Conservation (phyloP, 2,113 vertebrate genomes). For the Gracilinanus agilis region DNA sequence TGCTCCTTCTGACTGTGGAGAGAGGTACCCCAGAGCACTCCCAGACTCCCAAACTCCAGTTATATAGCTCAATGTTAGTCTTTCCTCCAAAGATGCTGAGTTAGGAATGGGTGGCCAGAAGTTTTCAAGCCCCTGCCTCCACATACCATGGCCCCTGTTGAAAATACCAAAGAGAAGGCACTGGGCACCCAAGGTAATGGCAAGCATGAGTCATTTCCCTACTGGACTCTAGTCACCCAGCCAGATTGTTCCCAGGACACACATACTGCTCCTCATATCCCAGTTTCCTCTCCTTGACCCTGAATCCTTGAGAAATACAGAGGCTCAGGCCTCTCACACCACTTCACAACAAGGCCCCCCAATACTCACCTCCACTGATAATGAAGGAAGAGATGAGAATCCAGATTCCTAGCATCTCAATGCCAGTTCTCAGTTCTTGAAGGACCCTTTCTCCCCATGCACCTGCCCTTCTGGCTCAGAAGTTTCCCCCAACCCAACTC, state of each 20-base stretch:
- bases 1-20: not conserved
- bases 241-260: not conserved
- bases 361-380: not conserved
- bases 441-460: not conserved
- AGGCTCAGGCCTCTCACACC: not conserved
- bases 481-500: not conserved
- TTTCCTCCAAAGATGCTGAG: not conserved
- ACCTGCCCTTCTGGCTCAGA: not conserved
- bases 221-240: not conserved
- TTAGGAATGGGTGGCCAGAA: not conserved
- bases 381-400: accelerated
- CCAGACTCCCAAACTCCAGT: not conserved
- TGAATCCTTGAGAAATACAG: not conserved
- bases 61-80: not conserved
- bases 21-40: not conserved
- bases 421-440: not conserved
- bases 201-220: not conserved
- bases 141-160: not conserved
- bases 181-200: not conserved
- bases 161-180: not conserved
- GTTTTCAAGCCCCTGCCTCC: not conserved
- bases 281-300: not conserved
- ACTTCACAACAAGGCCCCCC: not conserved
- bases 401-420: not conserved
- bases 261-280: not conserved